phyloP scores from a whole-genome alignment of 2,113 vertebrate species.

The human (Homo sapiens) region DNA sequence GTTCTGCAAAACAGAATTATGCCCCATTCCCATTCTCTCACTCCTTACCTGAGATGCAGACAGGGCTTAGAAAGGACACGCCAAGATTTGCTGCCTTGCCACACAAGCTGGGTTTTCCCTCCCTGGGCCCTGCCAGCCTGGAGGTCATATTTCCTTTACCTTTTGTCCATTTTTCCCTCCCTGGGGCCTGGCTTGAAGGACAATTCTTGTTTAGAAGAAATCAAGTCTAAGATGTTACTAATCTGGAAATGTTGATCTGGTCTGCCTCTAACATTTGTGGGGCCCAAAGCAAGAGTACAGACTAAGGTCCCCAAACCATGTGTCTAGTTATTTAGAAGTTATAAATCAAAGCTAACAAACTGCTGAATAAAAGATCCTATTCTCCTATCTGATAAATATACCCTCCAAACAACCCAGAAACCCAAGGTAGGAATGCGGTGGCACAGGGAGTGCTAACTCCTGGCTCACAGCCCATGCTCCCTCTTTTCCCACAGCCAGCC shows the following conservation, averaged over 20 bases:
- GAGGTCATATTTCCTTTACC: not conserved
- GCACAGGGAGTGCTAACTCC: not conserved
- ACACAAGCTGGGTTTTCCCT: not conserved
- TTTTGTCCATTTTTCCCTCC: not conserved
- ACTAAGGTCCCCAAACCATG: not conserved
- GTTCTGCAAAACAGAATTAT: not conserved
- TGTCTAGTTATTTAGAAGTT: not conserved
- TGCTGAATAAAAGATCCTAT: not conserved
- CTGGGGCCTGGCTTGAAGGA: not conserved
- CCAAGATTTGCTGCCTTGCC: rapidly evolving
- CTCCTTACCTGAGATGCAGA: not conserved
- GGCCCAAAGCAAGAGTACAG: not conserved
- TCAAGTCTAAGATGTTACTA: not conserved
- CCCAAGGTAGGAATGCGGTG: not conserved
- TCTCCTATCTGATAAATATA: not conserved
- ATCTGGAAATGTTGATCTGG: not conserved
- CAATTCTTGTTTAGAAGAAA: not conserved
- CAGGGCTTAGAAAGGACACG: not conserved
- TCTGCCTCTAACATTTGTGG: not conserved
- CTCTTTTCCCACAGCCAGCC: not conserved
- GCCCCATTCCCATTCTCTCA: no score
- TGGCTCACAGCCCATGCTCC: not conserved
- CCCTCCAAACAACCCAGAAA: not conserved
- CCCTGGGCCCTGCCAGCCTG: rapidly evolving
- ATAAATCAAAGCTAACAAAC: not conserved